Base-by-base conservation (phyloP, 2,797 vertebrate genomes). In the Gymnodraco acuticeps region DNA sequence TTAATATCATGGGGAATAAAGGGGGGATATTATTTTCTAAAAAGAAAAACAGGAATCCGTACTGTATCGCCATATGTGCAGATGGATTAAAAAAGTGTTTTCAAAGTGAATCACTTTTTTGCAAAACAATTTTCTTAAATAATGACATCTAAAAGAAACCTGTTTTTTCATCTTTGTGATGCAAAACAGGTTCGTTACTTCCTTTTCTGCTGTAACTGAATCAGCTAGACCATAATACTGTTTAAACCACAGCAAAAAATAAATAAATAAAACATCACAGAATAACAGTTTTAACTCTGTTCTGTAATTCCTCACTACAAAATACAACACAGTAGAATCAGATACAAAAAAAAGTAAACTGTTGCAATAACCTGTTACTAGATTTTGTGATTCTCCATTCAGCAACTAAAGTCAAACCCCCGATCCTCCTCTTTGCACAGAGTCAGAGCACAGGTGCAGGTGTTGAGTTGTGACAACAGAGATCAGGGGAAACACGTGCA, bases 361-460 rank as follows among this genome's bases (percentile, higher is more conserved):
- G 31, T 47, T 72, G 19, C 48, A 47, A n/a, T 61, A 64, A 55
- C 80, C 17, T 23, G 52, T 43, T 52, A n/a, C 62, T 69, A 77
- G 23, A 68, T 41, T 53, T 53, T 20, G 41, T 71, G 53, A 50
- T 61, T 48, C 51, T 63, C 54, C 52, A 61, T 27, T 47, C n/a
- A 64, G 27, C 45, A 68, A 46, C 5, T 58, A 45, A 60, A 47
- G 14, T 43, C 33, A 46, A 59, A 33, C 31, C 68, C 51, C 43
- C 13, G n/a, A 12, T 58, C 61, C 17, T 58, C 38, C 8, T 64
- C 38, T 80, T 59, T 68, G 45, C 10, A 47, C 45, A 53, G 58
- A 53, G 58, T 47, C 51, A 50, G 31, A 77, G 64, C n/a, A n/a
- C 73, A 89, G 70, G 38, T 87, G 83, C 81, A 74, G 60, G 38